Conservation (phyloP, 2,888 invertebrate genomes). For the Poecilobothrus nobilitatus region DNA sequence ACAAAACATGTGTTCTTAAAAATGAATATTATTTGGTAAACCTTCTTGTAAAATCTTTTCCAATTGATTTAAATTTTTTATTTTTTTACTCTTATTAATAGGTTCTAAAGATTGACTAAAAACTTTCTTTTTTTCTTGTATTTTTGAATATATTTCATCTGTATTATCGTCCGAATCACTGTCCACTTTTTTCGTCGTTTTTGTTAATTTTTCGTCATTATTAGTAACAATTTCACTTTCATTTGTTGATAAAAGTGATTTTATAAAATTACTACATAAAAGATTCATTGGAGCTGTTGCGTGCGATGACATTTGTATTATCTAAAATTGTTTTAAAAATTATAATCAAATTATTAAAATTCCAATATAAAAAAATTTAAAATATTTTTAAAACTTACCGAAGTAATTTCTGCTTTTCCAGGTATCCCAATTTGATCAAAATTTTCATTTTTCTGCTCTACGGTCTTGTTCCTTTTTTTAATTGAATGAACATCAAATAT, state of each 20-base stretch:
- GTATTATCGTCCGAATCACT: slow-evolving; percentile 11
- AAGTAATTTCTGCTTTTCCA: slow-evolving; percentile 43
- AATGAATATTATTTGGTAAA: neutral
- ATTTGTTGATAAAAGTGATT: slow-evolving; percentile 29
- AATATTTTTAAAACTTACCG: slow-evolving; percentile 39
- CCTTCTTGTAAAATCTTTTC: neutral
- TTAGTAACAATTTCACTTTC: neutral
- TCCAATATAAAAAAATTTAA: too few species aligned
- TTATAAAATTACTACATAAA: slow-evolving; percentile 36
- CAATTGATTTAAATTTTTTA: neutral
- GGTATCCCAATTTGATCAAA: slow-evolving; percentile 40
- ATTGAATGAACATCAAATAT: slow-evolving; percentile 46
- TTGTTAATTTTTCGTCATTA: neutral
- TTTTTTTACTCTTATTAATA: neutral
- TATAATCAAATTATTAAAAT: too few species aligned
- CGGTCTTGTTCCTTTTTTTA: slow-evolving; percentile 33
- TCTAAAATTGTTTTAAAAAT: slow-evolving; percentile 24
- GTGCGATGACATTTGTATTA: slow-evolving; percentile 39
- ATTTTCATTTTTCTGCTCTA: slow-evolving; percentile 18
- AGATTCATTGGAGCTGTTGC: slow-evolving; percentile 41
- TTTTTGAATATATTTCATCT: slow-evolving; percentile 8
- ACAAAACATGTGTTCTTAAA: neutral
- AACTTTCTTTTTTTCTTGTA: neutral
- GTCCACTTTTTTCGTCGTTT: neutral
- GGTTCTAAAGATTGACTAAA: neutral